These are phyloP conservation scores for Emesis furor DNA, from an alignment of 2,888 invertebrate species.

Conservation along the genomic window DNA sequence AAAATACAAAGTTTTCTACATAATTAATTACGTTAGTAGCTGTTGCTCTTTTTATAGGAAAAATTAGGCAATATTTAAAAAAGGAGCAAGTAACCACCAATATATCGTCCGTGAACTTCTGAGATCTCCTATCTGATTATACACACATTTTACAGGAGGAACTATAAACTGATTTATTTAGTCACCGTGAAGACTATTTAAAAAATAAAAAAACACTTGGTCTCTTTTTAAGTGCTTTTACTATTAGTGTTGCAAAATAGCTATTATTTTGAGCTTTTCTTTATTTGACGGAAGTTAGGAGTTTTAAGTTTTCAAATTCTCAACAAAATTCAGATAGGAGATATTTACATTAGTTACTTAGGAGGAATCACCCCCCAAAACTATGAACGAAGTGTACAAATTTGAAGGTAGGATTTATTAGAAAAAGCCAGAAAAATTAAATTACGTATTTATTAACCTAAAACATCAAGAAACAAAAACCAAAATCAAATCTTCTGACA, in stretches of 20 bases:
- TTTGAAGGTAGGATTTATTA: conserved; percentile 17
- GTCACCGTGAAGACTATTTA: conserved; percentile 4
- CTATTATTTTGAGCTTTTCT: conserved; percentile 21
- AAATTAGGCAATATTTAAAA: too few species aligned
- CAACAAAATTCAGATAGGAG: conserved; percentile 15
- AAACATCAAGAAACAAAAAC: background rate
- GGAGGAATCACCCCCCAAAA: conserved; percentile 17
- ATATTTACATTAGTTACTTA: conserved; percentile 15
- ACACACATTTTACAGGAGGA: background rate
- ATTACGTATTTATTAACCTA: conserved; percentile 7
- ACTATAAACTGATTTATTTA: conserved; percentile 6
- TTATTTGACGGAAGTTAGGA: conserved; percentile 17
- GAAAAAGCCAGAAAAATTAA: conserved; percentile 3
- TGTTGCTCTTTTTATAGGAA: too few species aligned
- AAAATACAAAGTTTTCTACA: too few species aligned
- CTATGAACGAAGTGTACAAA: background rate
- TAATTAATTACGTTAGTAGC: too few species aligned
- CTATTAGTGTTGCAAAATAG: conserved; percentile 16
- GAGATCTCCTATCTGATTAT: background rate
- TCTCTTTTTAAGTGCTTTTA: background rate
- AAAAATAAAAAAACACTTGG: conserved; percentile 2
- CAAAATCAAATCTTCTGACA: background rate
- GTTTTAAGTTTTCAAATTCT: conserved; percentile 18
- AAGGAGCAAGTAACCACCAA: too few species aligned
- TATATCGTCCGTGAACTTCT: too few species aligned